Conservation (phyloP, 2,888 invertebrate species). For the Torymus aiolomorphi region DNA sequence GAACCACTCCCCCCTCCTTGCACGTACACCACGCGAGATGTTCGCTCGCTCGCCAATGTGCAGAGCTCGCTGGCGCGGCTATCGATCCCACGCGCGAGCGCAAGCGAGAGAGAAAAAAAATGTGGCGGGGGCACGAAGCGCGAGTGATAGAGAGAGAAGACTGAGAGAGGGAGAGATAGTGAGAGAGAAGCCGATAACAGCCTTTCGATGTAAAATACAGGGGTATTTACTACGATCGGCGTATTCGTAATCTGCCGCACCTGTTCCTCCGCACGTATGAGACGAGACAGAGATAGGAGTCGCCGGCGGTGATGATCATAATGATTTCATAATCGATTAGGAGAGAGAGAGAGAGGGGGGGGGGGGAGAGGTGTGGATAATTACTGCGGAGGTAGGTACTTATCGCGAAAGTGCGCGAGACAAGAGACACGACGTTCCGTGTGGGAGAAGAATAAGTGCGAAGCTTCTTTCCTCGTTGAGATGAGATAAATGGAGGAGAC, state of each 20-base stretch:
- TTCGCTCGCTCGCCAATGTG: constrained; percentile 12
- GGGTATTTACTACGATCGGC: neutral
- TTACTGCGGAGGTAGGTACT: too few relatives aligned
- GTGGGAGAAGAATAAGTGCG: too few relatives aligned
- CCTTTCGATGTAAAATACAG: constrained; percentile 24
- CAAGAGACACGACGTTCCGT: too few relatives aligned
- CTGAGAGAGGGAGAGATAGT: neutral
- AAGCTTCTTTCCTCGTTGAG: neutral
- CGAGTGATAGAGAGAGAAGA: neutral
- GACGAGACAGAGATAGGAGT: neutral
- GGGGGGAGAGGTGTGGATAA: too few relatives aligned
- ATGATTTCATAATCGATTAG: too few relatives aligned
- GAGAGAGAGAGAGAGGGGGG: too few relatives aligned
- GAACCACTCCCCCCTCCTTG: neutral
- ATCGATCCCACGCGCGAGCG: neutral
- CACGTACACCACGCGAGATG: neutral
- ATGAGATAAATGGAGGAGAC: neutral
- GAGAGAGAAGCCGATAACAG: constrained; percentile 33
- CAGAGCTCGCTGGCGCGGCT: too few relatives aligned
- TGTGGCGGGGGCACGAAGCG: too few relatives aligned
- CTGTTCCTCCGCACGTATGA: constrained; percentile 14
- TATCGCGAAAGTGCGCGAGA: too few relatives aligned
- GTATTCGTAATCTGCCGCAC: neutral
- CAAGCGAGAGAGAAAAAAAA: neutral
- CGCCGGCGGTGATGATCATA: too few relatives aligned